Percentiles rank a stretch among this genome's conserved stretches.
Conservation (phyloP, 1,140 invertebrate genomes). For the Thaumetopoea pityocampa region DNA sequence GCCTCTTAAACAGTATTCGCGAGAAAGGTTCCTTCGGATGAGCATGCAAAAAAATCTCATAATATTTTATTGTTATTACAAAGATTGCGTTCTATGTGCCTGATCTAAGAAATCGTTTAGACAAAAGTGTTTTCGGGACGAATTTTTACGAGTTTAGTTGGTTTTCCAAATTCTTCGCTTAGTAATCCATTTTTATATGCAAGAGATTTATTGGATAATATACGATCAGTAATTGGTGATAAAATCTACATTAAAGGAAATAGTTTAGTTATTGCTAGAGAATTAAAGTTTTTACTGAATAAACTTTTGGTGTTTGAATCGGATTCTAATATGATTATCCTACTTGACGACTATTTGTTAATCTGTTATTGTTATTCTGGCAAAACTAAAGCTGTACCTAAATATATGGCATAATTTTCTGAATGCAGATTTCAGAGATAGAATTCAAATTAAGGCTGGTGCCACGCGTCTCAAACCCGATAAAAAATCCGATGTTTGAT, state of each 20-base stretch:
- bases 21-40: constrained; percentile 7
- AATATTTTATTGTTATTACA: constrained; percentile 33
- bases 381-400: no score
- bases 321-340: constrained; percentile 2
- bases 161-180: no score
- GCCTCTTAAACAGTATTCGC: constrained; percentile 14
- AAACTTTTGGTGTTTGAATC: constrained; percentile 2
- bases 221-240: no score
- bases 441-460: neutral
- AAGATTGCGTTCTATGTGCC: constrained; percentile 14
- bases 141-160: constrained; percentile 10
- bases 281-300: no score
- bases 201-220: no score
- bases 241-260: no score
- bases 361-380: no score
- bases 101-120: constrained; percentile 13
- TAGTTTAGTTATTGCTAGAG: no score
- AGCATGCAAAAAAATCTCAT: constrained; percentile 24
- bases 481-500: no score
- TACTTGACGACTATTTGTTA: no score
- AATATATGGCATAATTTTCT: constrained; percentile 5
- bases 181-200: no score
- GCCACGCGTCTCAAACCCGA: neutral
- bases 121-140: constrained; percentile 4
- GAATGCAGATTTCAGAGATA: neutral